Conservation (phyloP, 53 echinoderm and acorn worm species). For the Arbacia lixula region DNA sequence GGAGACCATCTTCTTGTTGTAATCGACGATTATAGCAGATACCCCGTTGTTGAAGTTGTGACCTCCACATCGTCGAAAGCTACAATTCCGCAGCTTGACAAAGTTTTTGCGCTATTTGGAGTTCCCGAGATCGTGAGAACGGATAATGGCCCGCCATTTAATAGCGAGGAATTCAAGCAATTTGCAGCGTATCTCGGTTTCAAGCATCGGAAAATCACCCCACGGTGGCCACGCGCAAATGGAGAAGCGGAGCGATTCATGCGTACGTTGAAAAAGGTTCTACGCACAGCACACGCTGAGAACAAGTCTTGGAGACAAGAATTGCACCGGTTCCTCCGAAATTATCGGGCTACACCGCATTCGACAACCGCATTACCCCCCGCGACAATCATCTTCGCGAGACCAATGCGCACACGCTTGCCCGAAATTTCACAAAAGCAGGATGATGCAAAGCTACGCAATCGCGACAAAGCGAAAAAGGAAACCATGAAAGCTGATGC, state of each 20-base stretch:
- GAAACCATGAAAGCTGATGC: slow-evolving; percentile 58
- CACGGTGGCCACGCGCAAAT: slow-evolving; percentile 68
- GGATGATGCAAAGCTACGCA: slow-evolving; percentile 45
- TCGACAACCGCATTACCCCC: slow-evolving; percentile 37
- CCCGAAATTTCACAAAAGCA: slow-evolving; percentile 12
- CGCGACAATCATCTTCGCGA: slow-evolving; percentile 18
- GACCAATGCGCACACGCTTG: slow-evolving; percentile 44
- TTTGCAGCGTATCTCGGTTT: slow-evolving; percentile 72
- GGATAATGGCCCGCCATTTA: slow-evolving; percentile 81
- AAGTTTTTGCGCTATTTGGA: slow-evolving; percentile 72
- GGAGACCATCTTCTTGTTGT: slow-evolving; percentile 74
- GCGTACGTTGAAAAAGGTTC: slow-evolving; percentile 64
- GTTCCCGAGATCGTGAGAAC: slow-evolving; percentile 60
- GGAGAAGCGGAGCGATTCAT: slow-evolving; percentile 68
- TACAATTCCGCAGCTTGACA: slow-evolving; percentile 68
- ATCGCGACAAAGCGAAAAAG: slow-evolving; percentile 64
- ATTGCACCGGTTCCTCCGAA: slow-evolving; percentile 50
- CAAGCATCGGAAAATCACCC: slow-evolving; percentile 66
- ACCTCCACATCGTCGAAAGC: slow-evolving; percentile 65
- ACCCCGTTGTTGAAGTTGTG: slow-evolving; percentile 69
- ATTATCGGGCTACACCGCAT: slow-evolving; percentile 46
- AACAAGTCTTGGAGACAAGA: background rate
- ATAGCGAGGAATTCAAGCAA: slow-evolving; percentile 60
- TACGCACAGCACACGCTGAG: slow-evolving; percentile 61
- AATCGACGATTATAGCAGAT: slow-evolving; percentile 73